A percentile compares a stretch with the other conserved stretches of the same genome.
These are phyloP conservation scores for Tapirus indicus DNA, from an alignment of 2,797 vertebrate genomes.

Conservation along the genomic window DNA sequence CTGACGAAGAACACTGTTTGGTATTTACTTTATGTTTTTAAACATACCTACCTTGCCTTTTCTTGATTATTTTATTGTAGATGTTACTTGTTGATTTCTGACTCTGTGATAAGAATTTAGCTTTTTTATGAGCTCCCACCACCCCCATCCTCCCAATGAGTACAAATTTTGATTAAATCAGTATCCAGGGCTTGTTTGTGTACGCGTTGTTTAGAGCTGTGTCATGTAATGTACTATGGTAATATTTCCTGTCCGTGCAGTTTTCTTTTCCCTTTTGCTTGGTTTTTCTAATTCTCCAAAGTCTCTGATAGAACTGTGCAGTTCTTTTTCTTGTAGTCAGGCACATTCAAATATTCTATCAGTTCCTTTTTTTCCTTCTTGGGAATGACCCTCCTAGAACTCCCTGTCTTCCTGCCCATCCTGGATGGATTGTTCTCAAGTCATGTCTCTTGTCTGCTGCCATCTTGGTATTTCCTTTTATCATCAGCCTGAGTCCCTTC, in stretches of 20 bases:
- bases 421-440: background rate
- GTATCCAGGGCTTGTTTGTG: background rate
- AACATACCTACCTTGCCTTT: background rate
- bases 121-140: background rate
- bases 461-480: background rate
- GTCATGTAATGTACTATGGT: background rate
- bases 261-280: background rate
- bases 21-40: background rate
- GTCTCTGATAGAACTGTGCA: background rate
- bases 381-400: background rate
- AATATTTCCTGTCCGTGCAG: background rate
- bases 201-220: background rate
- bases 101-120: background rate
- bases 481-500: background rate
- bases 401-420: background rate
- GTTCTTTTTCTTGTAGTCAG: background rate
- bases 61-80: slow-evolving; percentile 16
- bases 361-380: background rate
- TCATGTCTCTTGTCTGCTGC: background rate
- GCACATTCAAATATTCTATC: background rate
- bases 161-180: slow-evolving; percentile 9
- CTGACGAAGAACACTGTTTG: background rate
- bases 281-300: background rate
- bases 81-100: slow-evolving; percentile 55
- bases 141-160: background rate